Evolutionary conservation across 2,797 vertebrate genomes (phyloP), one percentile per base, ranked within the genome.

Genomic region (Prionace glauca): DNA sequence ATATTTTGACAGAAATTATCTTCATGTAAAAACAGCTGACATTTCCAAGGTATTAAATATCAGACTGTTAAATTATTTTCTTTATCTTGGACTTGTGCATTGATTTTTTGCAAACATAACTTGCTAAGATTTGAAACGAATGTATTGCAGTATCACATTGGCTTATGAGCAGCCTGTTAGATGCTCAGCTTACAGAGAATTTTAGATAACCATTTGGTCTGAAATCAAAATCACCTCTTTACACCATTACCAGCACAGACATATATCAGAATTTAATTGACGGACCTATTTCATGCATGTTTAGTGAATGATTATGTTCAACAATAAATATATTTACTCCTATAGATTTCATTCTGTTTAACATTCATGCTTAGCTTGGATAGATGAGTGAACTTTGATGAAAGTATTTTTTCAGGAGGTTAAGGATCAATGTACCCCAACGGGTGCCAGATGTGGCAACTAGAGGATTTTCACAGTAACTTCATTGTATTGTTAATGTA

Each of bases 31-130:
- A 84, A 84, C 41, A 45, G 41, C 81, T 84, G 81, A 84, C 20
- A 84, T 84, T 84, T 84, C 81, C 81, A 84, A 84, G 81, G 45
- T 84, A 45, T 84, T 84, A 84, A 84, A 84, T 45, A 84, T 84
- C 36, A 84, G n/a, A 84, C 36, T 45, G 81, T 84, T 84, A 84
- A 84, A 84, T 84, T 84, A 84, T 84, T 18, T 84, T 4, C 81
- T 84, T 84, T 45, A n/a, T 41, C 20, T 41, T 45, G 41, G 36
- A 84, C 81, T 24, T 84, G 32, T 77, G 81, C 81, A 84, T 84
- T 45, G 81, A 84, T 45, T 84, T 84, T 84, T 45, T 84, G 24
- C 16, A 0, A 84, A 84, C 41, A 45, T 84, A 45, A 84, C 36
- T 84, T 84, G 81, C 18, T 45, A 84, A 2, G 18, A 45, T 84